Conservation (phyloP, 2,797 vertebrate species). For the Typhlichthys eigenmanni region DNA sequence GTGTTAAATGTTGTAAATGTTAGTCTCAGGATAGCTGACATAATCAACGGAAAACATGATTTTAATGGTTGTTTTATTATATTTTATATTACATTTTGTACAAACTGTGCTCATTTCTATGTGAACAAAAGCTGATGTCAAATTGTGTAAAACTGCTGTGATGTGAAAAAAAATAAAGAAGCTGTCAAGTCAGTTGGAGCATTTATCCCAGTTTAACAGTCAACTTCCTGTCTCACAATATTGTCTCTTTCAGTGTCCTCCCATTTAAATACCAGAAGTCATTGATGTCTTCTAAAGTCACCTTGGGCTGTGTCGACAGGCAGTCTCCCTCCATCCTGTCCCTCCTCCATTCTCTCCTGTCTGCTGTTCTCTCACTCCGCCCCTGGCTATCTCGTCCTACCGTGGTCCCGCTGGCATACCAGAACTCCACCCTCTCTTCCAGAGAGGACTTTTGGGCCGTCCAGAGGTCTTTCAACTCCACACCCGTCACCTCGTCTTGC, state of each 20-base stretch:
- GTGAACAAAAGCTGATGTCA: neutral
- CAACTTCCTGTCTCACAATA: too few species aligned
- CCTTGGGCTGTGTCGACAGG: slow-evolving; percentile 46
- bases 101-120: too few species aligned
- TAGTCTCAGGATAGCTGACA: too few species aligned
- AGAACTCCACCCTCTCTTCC: slow-evolving; percentile 59
- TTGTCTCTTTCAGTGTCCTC: slow-evolving; percentile 3
- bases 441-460: slow-evolving; percentile 19
- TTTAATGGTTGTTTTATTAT: too few species aligned
- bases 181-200: neutral
- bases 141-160: neutral
- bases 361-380: slow-evolving; percentile 1
- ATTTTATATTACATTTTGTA: too few species aligned
- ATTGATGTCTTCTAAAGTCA: slow-evolving; percentile 54
- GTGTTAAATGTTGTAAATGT: too few species aligned
- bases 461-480: slow-evolving; percentile 45
- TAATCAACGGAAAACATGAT: too few species aligned
- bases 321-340: slow-evolving; percentile 9
- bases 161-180: neutral
- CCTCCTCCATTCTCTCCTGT: slow-evolving; percentile 3
- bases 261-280: slow-evolving; percentile 53
- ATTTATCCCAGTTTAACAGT: too few species aligned
- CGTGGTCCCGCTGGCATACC: slow-evolving; percentile 45
- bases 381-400: neutral
- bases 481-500: neutral